phyloP scores from a whole-genome alignment of 1,140 invertebrate genomes.

The Pogonomyrmex barbatus region DNA sequence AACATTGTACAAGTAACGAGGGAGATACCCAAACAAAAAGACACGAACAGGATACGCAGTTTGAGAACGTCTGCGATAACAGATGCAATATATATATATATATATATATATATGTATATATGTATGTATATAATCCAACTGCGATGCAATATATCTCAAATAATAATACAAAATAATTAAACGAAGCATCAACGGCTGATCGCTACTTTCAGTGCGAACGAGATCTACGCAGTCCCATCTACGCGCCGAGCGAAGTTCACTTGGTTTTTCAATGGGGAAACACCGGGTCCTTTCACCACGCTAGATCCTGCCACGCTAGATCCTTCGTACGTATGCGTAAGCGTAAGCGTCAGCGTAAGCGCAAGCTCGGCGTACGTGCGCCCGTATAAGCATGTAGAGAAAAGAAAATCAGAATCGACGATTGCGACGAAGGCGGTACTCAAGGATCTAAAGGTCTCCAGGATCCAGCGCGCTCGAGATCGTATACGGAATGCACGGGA shows the following conservation, averaged over 20 bases:
- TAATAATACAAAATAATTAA: constrained; percentile 49
- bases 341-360: constrained; percentile 52
- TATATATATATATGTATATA: too few species aligned
- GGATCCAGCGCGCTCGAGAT: background rate
- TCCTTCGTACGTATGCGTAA: constrained; percentile 31
- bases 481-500: background rate
- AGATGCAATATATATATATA: constrained; percentile 2
- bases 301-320: constrained; percentile 7
- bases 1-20: background rate
- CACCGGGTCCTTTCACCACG: background rate
- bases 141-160: constrained; percentile 50
- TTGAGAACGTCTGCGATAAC: constrained; percentile 9
- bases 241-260: constrained; percentile 35
- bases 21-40: background rate
- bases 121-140: background rate
- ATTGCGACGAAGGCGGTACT: constrained; percentile 16
- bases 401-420: constrained; percentile 33
- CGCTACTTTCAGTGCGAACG: constrained; percentile 47
- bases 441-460: constrained; percentile 24
- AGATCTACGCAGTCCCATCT: background rate
- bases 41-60: background rate
- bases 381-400: background rate
- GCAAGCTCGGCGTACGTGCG: constrained; percentile 21
- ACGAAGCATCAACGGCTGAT: constrained; percentile 50
- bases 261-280: background rate